phyloP scores from a whole-genome alignment of 1,140 invertebrate genomes.

The Drosophila biarmipes region DNA sequence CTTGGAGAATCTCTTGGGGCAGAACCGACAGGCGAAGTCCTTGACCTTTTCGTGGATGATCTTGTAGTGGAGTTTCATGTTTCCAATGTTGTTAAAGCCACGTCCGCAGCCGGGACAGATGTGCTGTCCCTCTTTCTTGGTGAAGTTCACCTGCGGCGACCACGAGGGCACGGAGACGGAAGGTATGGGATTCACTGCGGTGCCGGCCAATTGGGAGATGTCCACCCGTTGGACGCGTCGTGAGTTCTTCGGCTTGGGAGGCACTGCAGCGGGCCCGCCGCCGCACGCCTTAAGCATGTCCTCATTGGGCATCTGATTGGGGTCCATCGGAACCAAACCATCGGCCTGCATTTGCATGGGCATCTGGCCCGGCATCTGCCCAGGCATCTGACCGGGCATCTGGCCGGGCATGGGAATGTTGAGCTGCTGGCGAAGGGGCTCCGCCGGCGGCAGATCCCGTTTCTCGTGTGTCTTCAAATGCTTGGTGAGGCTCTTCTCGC shows the following conservation, averaged over 20 bases:
- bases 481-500: conserved; percentile 78
- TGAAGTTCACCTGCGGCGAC: conserved; percentile 80
- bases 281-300: conserved; percentile 73
- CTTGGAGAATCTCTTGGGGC: conserved; percentile 79
- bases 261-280: conserved; percentile 56
- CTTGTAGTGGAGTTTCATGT: conserved; percentile 80
- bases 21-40: conserved; percentile 80
- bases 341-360: conserved; percentile 47
- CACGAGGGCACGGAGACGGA: conserved; percentile 78
- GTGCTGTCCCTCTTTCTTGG: conserved; percentile 80
- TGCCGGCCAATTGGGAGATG: conserved; percentile 74
- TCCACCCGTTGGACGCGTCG: conserved; percentile 77
- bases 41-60: conserved; percentile 84
- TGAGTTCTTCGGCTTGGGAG: conserved; percentile 67
- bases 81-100: conserved; percentile 80
- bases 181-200: conserved; percentile 79
- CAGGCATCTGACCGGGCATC: conserved; percentile 31
- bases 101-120: conserved; percentile 79
- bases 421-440: conserved; percentile 58
- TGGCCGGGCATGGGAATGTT: conserved; percentile 66
- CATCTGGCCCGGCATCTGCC: conserved; percentile 24
- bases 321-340: conserved; percentile 32
- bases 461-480: conserved; percentile 82
- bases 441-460: conserved; percentile 68
- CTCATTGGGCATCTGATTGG: conserved; percentile 49